Percentiles rank a stretch among this genome's conserved stretches.
phyloP scores from a whole-genome alignment of 2,797 vertebrate genomes.

The Erithacus rubecula region DNA sequence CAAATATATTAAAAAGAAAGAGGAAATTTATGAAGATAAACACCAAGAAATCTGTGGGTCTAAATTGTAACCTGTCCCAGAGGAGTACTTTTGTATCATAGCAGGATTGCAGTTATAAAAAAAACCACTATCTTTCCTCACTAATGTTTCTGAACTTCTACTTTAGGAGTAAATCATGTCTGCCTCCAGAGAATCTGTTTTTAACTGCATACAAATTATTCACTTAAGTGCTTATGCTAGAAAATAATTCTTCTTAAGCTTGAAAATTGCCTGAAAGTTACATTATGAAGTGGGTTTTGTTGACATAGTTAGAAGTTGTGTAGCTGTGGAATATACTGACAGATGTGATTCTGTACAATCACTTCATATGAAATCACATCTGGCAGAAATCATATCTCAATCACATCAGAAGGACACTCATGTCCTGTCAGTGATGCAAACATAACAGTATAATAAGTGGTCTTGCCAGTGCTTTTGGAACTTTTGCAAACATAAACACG shows the following conservation, averaged over 20 bases:
- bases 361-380: neutral
- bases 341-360: neutral
- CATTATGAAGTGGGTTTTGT: neutral
- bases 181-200: neutral
- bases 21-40: neutral
- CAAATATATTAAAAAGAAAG: neutral
- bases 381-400: neutral
- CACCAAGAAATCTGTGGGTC: neutral
- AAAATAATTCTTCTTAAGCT: constrained; percentile 37
- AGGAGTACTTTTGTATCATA: neutral
- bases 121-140: neutral
- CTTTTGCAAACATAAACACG: neutral
- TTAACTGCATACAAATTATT: constrained; percentile 44
- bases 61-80: neutral
- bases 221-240: constrained; percentile 9
- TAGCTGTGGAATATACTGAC: neutral
- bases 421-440: neutral
- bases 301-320: neutral
- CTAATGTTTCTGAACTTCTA: neutral
- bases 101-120: neutral
- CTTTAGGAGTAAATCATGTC: constrained; percentile 25
- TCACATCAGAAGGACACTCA: neutral
- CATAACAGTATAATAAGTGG: neutral
- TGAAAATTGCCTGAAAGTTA: constrained; percentile 35
- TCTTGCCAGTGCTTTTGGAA: neutral